phyloP scores from a whole-genome alignment of 2,113 vertebrate genomes.

The Montifringilla adamsi region DNA sequence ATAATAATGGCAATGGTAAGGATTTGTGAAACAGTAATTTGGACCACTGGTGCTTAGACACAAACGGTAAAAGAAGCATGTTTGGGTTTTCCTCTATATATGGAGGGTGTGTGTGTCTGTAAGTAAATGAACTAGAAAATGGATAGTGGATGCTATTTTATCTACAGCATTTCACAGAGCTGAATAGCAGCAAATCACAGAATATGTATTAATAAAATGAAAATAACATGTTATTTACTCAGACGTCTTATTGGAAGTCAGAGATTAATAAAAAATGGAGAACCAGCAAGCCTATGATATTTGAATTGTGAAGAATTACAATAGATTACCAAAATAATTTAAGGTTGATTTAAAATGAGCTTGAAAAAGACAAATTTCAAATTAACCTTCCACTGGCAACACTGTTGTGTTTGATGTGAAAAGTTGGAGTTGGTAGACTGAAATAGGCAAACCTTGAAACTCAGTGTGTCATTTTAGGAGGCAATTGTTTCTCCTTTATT shows the following conservation, averaged over 20 bases:
- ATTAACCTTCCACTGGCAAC: not conserved
- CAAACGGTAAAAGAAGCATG: not conserved
- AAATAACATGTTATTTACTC: not conserved
- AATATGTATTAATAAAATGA: not conserved
- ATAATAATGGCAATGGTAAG: not conserved
- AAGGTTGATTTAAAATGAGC: not conserved
- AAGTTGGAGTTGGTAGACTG: not conserved
- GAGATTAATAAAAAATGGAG: not conserved
- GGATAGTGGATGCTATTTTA: not conserved
- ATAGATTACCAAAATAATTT: not conserved
- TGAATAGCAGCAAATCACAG: not conserved
- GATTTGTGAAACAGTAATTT: not conserved
- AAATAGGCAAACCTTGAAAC: not conserved
- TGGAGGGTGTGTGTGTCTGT: accelerated
- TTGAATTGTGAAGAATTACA: not conserved
- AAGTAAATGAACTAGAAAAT: not conserved
- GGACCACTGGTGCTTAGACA: not conserved
- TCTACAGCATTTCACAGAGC: not conserved
- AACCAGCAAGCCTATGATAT: not conserved
- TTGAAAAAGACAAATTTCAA: not conserved
- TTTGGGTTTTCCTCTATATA: not conserved
- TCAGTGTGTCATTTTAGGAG: not conserved
- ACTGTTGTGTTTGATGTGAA: not conserved
- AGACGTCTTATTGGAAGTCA: not conserved
- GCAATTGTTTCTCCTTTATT: not conserved